A percentile compares a stretch with the other conserved stretches of the same genome.
Evolutionary conservation across 2,888 invertebrate genomes (phyloP).

Genomic region (Aproaerema taeniolella): DNA sequence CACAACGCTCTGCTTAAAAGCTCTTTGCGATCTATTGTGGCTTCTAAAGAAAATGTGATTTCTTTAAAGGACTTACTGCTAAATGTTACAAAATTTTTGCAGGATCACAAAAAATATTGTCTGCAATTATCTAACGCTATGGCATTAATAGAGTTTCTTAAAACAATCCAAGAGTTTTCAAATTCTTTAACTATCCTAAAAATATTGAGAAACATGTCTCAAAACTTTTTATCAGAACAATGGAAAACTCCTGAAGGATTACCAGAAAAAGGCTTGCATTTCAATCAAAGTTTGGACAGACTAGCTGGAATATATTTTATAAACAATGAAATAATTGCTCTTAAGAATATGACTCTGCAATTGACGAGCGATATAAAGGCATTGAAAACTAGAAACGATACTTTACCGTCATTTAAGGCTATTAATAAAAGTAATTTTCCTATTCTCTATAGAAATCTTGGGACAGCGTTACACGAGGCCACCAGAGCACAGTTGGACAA

Average conservation of each 20-base stretch:
- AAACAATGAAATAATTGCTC: conserved; percentile 74
- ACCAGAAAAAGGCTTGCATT: conserved; percentile 80
- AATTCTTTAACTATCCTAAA: conserved; percentile 54
- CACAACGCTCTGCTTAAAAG: conserved; percentile 49
- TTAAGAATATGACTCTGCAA: conserved; percentile 75
- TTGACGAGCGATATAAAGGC: conserved; percentile 74
- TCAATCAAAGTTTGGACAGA: conserved; percentile 80
- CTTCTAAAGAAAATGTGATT: conserved; percentile 34
- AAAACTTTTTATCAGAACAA: conserved; percentile 76
- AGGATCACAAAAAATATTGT: conserved; percentile 68
- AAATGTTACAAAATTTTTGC: conserved; percentile 53
- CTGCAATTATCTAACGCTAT: conserved; percentile 75
- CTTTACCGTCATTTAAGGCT: conserved; percentile 78
- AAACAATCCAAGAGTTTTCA: conserved; percentile 62
- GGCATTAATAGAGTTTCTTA: conserved; percentile 69
- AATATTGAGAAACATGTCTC: conserved; percentile 58
- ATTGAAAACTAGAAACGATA: conserved; percentile 77
- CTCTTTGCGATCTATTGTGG: conserved; percentile 55
- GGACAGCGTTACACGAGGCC: conserved; percentile 77
- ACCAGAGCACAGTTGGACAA: conserved; percentile 65
- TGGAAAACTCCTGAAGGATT: conserved; percentile 83
- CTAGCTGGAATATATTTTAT: conserved; percentile 81
- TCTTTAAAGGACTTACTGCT: conserved; percentile 50
- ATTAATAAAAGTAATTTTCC: conserved; percentile 83
- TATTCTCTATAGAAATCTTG: conserved; percentile 81